Evolutionary conservation across 2,113 vertebrate genomes (phyloP), one percentile per base, ranked within the genome.

Genomic region (Thryonomys swinderianus): DNA sequence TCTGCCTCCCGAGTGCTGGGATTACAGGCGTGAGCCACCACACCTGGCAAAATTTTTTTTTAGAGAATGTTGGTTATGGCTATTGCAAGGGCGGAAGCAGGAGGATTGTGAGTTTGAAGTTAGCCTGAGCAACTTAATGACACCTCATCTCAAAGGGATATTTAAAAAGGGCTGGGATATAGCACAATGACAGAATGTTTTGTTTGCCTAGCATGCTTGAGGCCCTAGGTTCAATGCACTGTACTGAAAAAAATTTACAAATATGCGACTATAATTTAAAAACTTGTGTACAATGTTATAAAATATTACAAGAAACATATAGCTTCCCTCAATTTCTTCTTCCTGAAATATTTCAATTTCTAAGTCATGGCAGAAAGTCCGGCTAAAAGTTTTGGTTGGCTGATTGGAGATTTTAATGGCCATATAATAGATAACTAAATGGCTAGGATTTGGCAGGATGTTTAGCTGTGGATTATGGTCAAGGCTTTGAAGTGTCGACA

Each of bases 341-440:
- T 21, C 18, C 92, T 95, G 21, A 90, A 95, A 94, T 88, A 45
- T 71, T 37, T 37, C n/a, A 9, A 2, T 71, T 71, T 37, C n/a
- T 27, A 94, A 96, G 74, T 5, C 59, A 73, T 55, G 48, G 20
- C 66, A 89, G 67, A 89, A 93, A 96, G 88, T 34, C 32, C 64
- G 45, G 13, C 69, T 92, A 62, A 27, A 80, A 61, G 34, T 93
- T 96, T 69, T 91, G 62, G 21, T 81, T 96, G 62, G 20, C 20
- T 61, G 59, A 61, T 40, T 51, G 7, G 17, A 21, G 14, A 55
- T 87, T 95, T 93, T 78, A 64, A 74, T 57, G 67, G 62, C 13
- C 17, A 40, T 78, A 14, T 88, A 66, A 74, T 53, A 81, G 81
- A 34, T 81, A 71, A 85, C 30, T 71, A 59, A 85, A 51, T 69